Evolutionary conservation across 2,113 vertebrate species (phyloP).

Genomic region (Platichthys flesus): DNA sequence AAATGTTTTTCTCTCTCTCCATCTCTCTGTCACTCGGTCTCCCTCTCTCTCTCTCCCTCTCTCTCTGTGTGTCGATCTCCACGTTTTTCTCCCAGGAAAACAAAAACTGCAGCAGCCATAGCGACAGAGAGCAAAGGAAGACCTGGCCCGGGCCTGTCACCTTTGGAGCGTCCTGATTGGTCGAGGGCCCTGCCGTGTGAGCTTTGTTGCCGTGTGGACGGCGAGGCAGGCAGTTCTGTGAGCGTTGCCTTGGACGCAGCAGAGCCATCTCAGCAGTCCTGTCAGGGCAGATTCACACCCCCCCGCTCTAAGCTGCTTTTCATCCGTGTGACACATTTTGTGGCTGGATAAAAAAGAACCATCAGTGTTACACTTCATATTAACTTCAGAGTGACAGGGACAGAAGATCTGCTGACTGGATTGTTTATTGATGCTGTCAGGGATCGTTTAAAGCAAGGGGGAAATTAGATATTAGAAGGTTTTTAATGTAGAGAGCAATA

Average conservation of each 20-base stretch:
- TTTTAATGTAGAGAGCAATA: neutral
- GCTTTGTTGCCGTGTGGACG: conserved; percentile 80
- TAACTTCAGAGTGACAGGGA: conserved; percentile 1
- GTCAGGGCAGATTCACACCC: conserved; percentile 71
- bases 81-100: conserved; percentile 61
- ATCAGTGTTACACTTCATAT: conserved; percentile 1
- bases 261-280: conserved; percentile 77
- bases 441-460: neutral
- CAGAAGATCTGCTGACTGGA: conserved; percentile 22
- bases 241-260: conserved; percentile 76
- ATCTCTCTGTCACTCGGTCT: conserved; percentile 31
- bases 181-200: conserved; percentile 49
- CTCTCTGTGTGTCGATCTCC: neutral
- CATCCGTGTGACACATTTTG: conserved; percentile 50
- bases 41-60: conserved; percentile 9
- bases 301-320: conserved; percentile 47
- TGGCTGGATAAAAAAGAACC: conserved; percentile 40
- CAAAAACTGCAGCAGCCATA: conserved; percentile 73
- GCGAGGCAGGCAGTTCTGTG: conserved; percentile 66
- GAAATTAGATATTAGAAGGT: neutral
- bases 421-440: neutral
- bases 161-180: conserved; percentile 77
- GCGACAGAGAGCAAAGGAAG: conserved; percentile 79
- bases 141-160: conserved; percentile 77
- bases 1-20: conserved; percentile 10